phyloP scores from a whole-genome alignment of 2,888 invertebrate species.

The Steromphala cineraria region DNA sequence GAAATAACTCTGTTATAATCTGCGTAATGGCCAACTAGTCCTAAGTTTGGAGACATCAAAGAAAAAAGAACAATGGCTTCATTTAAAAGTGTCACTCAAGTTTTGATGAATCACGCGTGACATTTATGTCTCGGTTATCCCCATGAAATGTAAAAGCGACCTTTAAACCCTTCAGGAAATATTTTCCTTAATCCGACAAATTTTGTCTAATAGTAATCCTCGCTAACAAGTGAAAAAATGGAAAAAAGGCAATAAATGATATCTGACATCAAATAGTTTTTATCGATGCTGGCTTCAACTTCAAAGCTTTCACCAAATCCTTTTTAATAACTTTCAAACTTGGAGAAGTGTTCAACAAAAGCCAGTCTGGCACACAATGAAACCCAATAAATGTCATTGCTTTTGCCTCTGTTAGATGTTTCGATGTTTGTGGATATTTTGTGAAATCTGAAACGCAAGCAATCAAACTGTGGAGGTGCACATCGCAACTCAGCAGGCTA shows the following conservation, averaged over 20 bases:
- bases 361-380: not conserved
- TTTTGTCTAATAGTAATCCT: too few relatives aligned
- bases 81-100: not conserved
- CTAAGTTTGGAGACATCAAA: not conserved
- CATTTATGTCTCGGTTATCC: not conserved
- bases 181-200: too few relatives aligned
- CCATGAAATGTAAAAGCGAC: not conserved
- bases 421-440: not conserved
- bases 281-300: too few relatives aligned
- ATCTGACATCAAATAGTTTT: too few relatives aligned
- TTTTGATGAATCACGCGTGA: not conserved
- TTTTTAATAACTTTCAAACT: too few relatives aligned
- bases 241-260: too few relatives aligned
- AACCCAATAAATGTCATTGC: not conserved
- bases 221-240: too few relatives aligned
- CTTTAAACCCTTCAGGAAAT: not conserved
- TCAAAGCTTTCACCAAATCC: too few relatives aligned
- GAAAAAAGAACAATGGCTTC: not conserved
- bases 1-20: not conserved
- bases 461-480: not conserved
- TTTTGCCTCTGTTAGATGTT: not conserved
- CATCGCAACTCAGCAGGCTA: not conserved
- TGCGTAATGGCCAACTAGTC: not conserved
- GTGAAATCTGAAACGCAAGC: constrained; percentile 10
- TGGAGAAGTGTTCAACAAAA: not conserved